A percentile compares a stretch with the other conserved stretches of the same genome.
Evolutionary conservation across 2,797 vertebrate genomes (phyloP).

Genomic region (Acanthornis magna): DNA sequence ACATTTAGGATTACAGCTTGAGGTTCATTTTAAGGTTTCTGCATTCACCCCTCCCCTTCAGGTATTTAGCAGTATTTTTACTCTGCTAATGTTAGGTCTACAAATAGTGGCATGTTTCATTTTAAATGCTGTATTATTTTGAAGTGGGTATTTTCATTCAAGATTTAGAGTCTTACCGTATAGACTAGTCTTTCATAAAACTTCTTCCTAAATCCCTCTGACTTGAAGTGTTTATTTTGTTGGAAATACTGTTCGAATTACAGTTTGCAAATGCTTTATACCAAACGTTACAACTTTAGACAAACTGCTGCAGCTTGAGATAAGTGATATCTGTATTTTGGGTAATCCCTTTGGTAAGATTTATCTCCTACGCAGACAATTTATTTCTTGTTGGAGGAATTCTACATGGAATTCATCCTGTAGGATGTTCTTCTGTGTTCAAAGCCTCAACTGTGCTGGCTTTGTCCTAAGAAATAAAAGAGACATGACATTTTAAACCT

Average conservation of each 20-base stretch:
- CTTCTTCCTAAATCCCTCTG: background rate
- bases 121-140: background rate
- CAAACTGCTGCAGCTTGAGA: background rate
- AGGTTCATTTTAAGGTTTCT: slow-evolving; percentile 58
- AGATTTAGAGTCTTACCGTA: background rate
- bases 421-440: background rate
- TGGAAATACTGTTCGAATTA: background rate
- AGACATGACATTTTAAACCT: background rate
- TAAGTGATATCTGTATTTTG: background rate
- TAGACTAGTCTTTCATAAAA: background rate
- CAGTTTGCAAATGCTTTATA: background rate
- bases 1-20: slow-evolving; percentile 5
- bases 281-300: background rate
- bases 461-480: background rate
- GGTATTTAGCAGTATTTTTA: slow-evolving; percentile 43
- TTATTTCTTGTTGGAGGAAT: background rate
- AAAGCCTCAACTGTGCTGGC: background rate
- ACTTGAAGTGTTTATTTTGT: background rate
- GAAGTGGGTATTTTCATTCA: background rate
- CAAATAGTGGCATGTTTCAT: background rate
- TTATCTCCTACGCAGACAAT: background rate
- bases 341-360: background rate
- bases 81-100: background rate
- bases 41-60: background rate
- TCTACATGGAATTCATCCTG: background rate